phyloP scores from a whole-genome alignment of 2,888 invertebrate genomes.

The Caenorhabditis japonica region DNA sequence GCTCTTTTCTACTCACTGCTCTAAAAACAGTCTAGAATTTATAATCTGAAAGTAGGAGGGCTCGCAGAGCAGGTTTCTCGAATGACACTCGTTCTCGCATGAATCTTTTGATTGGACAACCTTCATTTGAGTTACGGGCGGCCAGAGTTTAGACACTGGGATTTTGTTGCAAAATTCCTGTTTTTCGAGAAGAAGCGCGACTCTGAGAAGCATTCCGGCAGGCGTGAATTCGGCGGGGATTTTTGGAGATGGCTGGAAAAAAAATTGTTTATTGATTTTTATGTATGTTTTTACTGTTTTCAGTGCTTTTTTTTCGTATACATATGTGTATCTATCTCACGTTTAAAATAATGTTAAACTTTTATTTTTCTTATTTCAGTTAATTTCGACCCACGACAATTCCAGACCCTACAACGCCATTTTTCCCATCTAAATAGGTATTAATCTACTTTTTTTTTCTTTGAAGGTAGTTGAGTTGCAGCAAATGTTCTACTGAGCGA shows the following conservation, averaged over 20 bases:
- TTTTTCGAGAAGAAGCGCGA: slow-evolving; percentile 78
- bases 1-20: too few relatives aligned
- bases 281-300: not conserved
- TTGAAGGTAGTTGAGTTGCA: too few relatives aligned
- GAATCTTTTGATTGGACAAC: slow-evolving; percentile 15
- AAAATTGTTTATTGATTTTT: not conserved
- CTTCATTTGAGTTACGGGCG: slow-evolving; percentile 17
- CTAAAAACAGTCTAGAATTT: slow-evolving; percentile 26
- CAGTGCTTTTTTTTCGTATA: too few relatives aligned
- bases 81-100: slow-evolving; percentile 49
- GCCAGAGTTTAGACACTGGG: slow-evolving; percentile 13
- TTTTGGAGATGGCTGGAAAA: slow-evolving; percentile 64
- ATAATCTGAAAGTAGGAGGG: slow-evolving; percentile 53
- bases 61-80: slow-evolving; percentile 54
- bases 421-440: too few relatives aligned
- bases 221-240: slow-evolving; percentile 79
- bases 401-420: too few relatives aligned
- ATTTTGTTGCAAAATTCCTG: slow-evolving; percentile 78
- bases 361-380: too few relatives aligned
- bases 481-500: too few relatives aligned
- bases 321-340: too few relatives aligned
- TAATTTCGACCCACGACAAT: too few relatives aligned
- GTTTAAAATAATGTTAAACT: too few relatives aligned
- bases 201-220: slow-evolving; percentile 79
- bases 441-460: too few relatives aligned